Evolutionary conservation across 1,140 invertebrate species (phyloP), one percentile per base, ranked within the genome.

Genomic region (Scaptomyza graminum): DNA sequence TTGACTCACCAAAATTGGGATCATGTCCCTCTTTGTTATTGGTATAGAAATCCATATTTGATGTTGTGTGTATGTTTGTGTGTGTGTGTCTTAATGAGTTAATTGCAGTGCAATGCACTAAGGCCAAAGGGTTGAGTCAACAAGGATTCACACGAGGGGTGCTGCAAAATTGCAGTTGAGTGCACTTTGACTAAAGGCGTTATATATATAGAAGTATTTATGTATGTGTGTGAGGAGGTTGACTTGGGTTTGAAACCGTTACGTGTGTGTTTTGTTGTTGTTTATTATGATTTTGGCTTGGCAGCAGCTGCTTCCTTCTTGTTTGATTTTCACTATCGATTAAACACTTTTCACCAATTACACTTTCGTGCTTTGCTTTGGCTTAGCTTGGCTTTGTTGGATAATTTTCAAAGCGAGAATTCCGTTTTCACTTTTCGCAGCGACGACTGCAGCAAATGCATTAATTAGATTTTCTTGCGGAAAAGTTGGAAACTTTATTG

Each of bases 41-140:
- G 22, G 57, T 68, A 74, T 90, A 90, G 67, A 90, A 90, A 87
- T 90, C 89, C 89, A 90, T 90, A n/a, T 25, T 34, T 51, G 37
- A 25, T 50, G 34, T 31, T 47, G 41, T 34, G 11, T 11, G 41
- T 28, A 18, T 31, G 46, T 59, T 66, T 51, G 64, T 34, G 44
- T 34, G 57, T 62, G 25, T 5, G 12, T 39, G 34, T 16, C 72
- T 59, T 25, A 78, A 74, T 82, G 55, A 65, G 74, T 82, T 83
- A 79, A 82, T 79, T 62, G 76, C 65, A 82, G 79, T 83, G 75
- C 79, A 82, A 75, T 79, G 79, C 79, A 75, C 79, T 66, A 51
- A 5, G 46, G 16, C 15, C 56, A 63, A 57, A 52, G 76, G 65
- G 57, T 78, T 44, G 18, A 59, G 34, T 55, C 28, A 18, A 47